These are phyloP conservation scores for Spermophilus dauricus DNA, from an alignment of 2,113 vertebrate species.

Conservation along the genomic window DNA sequence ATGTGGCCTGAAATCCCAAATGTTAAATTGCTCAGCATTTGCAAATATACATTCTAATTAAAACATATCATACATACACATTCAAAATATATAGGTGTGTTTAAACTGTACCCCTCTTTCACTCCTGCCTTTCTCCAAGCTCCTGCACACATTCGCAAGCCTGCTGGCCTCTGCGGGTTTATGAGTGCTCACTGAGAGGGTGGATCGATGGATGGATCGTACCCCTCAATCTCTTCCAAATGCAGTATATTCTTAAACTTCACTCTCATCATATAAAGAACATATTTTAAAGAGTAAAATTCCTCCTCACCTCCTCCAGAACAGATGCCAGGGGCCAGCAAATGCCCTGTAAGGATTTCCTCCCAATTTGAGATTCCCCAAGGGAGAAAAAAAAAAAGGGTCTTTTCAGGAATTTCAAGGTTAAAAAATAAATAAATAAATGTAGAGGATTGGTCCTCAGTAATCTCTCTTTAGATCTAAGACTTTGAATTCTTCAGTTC, in stretches of 20 bases:
- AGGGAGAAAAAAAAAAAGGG: background rate
- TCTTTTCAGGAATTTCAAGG: constrained; percentile 28
- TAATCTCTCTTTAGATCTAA: constrained; percentile 60
- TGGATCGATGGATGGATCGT: background rate
- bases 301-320: background rate
- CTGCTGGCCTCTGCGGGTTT: background rate
- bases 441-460: background rate
- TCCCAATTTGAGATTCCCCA: background rate
- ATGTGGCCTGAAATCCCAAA: background rate
- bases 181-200: background rate
- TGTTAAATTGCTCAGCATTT: background rate
- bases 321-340: background rate
- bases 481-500: constrained; percentile 55
- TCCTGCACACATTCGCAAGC: background rate
- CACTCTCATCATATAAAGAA: background rate
- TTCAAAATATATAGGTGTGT: background rate
- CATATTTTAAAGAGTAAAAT: background rate
- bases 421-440: background rate
- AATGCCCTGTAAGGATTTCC: background rate
- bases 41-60: background rate
- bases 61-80: background rate
- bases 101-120: background rate
- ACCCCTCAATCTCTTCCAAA: background rate
- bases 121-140: background rate
- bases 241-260: background rate